phyloP scores from a whole-genome alignment of 1,140 invertebrate species.

The Carcinoscorpius rotundicauda region DNA sequence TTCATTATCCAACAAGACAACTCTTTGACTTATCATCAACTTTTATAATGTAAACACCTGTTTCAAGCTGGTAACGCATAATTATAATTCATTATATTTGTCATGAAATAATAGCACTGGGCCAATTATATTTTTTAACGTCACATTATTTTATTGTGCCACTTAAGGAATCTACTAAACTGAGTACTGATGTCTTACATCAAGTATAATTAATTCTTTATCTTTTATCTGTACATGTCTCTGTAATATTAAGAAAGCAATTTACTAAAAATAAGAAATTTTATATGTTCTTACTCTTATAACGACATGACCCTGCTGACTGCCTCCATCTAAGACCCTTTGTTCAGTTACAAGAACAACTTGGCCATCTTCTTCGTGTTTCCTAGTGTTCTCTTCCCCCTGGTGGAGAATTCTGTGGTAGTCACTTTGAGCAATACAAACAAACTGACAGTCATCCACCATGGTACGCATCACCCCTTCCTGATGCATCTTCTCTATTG shows the following conservation, averaged over 20 bases:
- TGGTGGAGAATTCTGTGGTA: constrained; percentile 65
- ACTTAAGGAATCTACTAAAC: background rate
- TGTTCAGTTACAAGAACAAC: constrained; percentile 85
- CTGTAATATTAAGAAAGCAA: no score
- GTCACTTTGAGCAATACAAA: constrained; percentile 93
- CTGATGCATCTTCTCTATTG: constrained; percentile 89
- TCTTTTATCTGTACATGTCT: no score
- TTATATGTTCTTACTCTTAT: constrained; percentile 49
- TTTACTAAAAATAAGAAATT: background rate
- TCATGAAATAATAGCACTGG: no score
- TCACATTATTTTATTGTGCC: background rate
- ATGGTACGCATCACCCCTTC: constrained; percentile 90
- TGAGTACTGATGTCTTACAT: no score
- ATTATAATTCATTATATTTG: no score
- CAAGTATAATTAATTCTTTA: no score
- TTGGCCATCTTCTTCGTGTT: constrained; percentile 74
- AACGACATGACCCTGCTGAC: constrained; percentile 62
- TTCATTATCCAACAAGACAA: no score
- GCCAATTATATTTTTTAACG: no score
- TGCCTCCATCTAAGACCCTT: constrained; percentile 50
- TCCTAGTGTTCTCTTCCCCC: constrained; percentile 86
- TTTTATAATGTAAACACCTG: no score
- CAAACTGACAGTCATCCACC: constrained; percentile 96
- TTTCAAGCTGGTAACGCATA: no score
- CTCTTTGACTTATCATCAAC: no score